Evolutionary conservation across 2,797 vertebrate genomes (phyloP), one percentile per base, ranked within the genome.

Genomic region (Siniperca obscura): DNA sequence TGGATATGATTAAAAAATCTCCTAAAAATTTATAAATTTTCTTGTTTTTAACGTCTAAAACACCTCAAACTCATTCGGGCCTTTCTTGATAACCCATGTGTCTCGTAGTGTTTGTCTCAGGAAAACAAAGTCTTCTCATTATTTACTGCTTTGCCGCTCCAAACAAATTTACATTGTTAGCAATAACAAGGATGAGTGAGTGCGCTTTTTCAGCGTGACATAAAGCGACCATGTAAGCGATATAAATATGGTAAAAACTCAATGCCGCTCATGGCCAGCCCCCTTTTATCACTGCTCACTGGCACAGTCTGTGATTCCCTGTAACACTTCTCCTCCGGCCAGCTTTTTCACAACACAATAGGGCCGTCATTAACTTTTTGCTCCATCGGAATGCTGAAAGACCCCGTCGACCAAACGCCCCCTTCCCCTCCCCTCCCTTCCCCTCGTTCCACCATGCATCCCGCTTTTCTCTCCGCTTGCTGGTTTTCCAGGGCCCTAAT

Each of bases 351-450:
- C 89, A 88, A 91, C 91, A 93, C 91, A 94, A 94, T 91, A 81
- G 88, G 44, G 57, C 85, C 94, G 77, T 96, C 94, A 95, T 96
- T 95, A 96, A 96, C 95, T 96, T 96, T 95, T 95, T 93, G 93
- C 94, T 95, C 92, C 92, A 91, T 94, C 82, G 93, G 95, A 96
- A 96, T 96, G 94, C 90, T 93, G 87, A 93, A 93, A 95, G 91
- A 91, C 88, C 86, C 91, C 71, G 55, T 74, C 74, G 66, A 80
- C 72, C 80, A 50, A 87, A 85, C 50, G 10, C 81, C 78, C 87
- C 65, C 79, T 8, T 7, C 42, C 53, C 74, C 74, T 55, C 74
- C 62, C 69, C 16, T 57, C 56, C 81, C 87, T 80, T 70, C 87
- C 73, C 84, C 59, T 61, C 53, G 57, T 62, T 56, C 82, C 88